Base-by-base conservation (phyloP, 2,797 vertebrate species). In the Semaprochilodus insignis region DNA sequence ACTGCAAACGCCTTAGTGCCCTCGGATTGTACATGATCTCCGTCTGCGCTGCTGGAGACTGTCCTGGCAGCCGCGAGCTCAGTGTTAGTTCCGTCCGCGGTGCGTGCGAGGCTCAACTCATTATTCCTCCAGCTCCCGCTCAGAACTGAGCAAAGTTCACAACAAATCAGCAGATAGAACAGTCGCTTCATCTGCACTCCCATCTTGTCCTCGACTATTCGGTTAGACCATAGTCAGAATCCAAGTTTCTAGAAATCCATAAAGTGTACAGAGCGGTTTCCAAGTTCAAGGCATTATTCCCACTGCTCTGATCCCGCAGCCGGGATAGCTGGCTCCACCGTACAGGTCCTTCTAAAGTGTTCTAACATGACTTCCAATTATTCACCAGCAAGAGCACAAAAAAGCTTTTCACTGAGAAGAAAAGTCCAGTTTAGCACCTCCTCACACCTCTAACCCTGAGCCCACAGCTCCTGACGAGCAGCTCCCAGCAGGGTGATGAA, bases 21-120 rank as follows among this genome's bases (percentile, higher is more conserved):
- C 6, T 16, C 44, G 1, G 75, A 27, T 17, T 44, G 70, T 51
- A 44, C 21, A 2, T 60, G 60, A 19, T 23, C 44, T 17, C 60
- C 65, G 74, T 82, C 77, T 57, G 66, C 80, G 44, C 27, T 54
- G 60, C 52, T 74, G 67, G 83, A 69, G 2, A 60, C 40, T 55
- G 83, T 23, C 15, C 40, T 27, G 73, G 23, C 17, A 51, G 75
- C 31, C 27, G 85, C 73, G 77, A 73, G 86, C 23, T 65, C 70
- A 16, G 72, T 21, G 6, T 72, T 82, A 66, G 31, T 84, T 77
- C 83, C 87, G 27, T 11, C 48, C 2, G 23, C 27, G 36, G 78
- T 54, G 73, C 81, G 31, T 67, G 87, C 4, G 79, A 84, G 77
- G n/a, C 84, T 83, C 78, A 82, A 78, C 17, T 84, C 84, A 71